A percentile compares a stretch with the other conserved stretches of the same genome.
Conservation (phyloP, 1,140 invertebrate species). For the Zaprionus lachaisei region DNA sequence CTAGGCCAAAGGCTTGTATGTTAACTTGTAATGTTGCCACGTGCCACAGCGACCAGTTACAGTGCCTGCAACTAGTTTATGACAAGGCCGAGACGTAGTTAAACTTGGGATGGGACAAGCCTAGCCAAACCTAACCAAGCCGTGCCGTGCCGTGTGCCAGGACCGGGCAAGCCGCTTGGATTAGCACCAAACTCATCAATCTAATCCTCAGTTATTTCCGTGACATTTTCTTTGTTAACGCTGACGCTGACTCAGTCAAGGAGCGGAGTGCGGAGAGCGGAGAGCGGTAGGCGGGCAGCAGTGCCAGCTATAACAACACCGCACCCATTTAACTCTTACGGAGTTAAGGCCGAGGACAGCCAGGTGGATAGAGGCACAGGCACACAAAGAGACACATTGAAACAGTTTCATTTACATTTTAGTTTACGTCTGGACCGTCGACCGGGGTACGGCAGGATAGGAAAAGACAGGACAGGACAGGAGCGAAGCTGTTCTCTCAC, state of each 20-base stretch:
- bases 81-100: conserved; percentile 21
- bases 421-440: conserved; percentile 53
- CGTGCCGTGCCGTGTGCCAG: not conserved
- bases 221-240: conserved; percentile 78
- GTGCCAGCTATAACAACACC: conserved; percentile 24
- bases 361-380: conserved; percentile 13
- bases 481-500: conserved; percentile 6
- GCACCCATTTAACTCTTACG: conserved; percentile 67
- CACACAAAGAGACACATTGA: conserved; percentile 39
- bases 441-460: not conserved
- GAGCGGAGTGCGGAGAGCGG: not conserved
- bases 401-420: conserved; percentile 78
- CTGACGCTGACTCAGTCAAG: conserved; percentile 29
- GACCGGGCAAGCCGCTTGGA: conserved; percentile 50
- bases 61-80: conserved; percentile 36
- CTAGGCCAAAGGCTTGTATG: conserved; percentile 6
- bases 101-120: not conserved
- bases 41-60: conserved; percentile 18
- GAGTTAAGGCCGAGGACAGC: conserved; percentile 22
- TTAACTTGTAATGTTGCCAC: conserved; percentile 26
- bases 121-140: conserved; percentile 1
- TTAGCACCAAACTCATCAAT: conserved; percentile 77
- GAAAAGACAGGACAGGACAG: not conserved
- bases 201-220: conserved; percentile 80
- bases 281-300: no score